phyloP scores from a whole-genome alignment of 2,797 vertebrate genomes.

The Semotilus atromaculatus region DNA sequence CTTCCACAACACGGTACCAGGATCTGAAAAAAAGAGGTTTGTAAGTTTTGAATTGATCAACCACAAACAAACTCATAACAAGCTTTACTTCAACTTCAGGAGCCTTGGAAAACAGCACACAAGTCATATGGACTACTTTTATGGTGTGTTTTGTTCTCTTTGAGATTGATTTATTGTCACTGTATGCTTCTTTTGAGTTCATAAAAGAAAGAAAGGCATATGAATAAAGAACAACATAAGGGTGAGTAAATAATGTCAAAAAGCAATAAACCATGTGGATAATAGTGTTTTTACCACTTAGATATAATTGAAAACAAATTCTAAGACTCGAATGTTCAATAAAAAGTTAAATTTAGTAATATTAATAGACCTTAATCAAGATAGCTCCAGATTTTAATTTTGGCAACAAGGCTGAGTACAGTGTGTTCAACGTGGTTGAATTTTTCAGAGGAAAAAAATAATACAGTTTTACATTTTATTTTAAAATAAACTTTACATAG shows the following conservation, averaged over 20 bases:
- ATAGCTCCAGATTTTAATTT: neutral
- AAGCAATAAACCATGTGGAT: neutral
- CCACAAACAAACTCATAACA: neutral
- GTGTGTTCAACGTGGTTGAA: neutral
- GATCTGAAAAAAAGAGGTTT: conserved; percentile 73
- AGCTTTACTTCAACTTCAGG: neutral
- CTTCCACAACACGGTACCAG: conserved; percentile 92
- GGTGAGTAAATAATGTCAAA: neutral
- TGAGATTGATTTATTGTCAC: neutral
- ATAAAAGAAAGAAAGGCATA: neutral
- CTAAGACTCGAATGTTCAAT: neutral
- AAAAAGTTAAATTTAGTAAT: neutral
- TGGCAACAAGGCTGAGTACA: neutral
- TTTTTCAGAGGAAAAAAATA: no score
- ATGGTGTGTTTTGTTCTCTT: neutral
- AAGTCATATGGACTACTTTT: neutral
- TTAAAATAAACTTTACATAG: neutral
- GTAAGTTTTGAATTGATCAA: neutral
- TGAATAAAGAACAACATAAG: neutral
- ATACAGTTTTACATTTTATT: accelerated
- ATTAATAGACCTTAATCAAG: neutral
- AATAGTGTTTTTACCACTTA: neutral
- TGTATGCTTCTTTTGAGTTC: neutral
- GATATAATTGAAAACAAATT: neutral
- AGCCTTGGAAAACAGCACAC: neutral